Evolutionary conservation across 1,140 invertebrate genomes (phyloP).

Genomic region (Choristoneura fumiferana): DNA sequence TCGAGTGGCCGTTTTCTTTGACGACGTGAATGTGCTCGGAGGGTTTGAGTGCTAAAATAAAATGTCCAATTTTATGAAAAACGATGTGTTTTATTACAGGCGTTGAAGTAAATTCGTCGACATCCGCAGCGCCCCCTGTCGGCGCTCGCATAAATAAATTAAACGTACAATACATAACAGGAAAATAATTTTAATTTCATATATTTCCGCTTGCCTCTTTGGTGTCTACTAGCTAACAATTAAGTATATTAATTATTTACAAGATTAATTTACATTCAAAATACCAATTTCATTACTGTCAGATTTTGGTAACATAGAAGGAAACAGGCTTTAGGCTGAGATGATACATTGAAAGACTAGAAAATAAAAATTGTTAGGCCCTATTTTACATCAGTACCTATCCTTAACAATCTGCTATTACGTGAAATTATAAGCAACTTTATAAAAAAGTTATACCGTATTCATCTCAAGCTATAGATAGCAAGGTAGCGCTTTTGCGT

Average conservation of each 20-base stretch:
- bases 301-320: conserved; percentile 17
- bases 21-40: conserved; percentile 11
- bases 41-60: conserved; percentile 27
- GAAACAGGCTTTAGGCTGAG: not conserved
- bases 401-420: not conserved
- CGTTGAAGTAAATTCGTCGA: conserved; percentile 48
- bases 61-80: conserved; percentile 31
- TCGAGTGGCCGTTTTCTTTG: conserved; percentile 45
- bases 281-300: not conserved
- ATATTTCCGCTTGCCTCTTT: conserved; percentile 66
- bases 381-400: conserved; percentile 14
- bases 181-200: conserved; percentile 60
- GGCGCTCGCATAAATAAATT: conserved; percentile 59
- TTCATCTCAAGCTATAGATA: not conserved
- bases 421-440: not conserved
- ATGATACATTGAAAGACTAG: conserved; percentile 13
- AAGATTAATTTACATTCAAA: conserved; percentile 18
- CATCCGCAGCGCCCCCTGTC: conserved; percentile 24
- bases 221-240: conserved; percentile 73
- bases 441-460: not conserved
- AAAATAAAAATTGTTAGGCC: conserved; percentile 2
- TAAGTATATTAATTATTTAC: conserved; percentile 31
- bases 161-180: conserved; percentile 71
- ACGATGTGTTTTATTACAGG: conserved; percentile 50
- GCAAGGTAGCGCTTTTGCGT: too few relatives aligned